phyloP scores from a whole-genome alignment of 2,113 vertebrate species.

The Malurus elegans region DNA sequence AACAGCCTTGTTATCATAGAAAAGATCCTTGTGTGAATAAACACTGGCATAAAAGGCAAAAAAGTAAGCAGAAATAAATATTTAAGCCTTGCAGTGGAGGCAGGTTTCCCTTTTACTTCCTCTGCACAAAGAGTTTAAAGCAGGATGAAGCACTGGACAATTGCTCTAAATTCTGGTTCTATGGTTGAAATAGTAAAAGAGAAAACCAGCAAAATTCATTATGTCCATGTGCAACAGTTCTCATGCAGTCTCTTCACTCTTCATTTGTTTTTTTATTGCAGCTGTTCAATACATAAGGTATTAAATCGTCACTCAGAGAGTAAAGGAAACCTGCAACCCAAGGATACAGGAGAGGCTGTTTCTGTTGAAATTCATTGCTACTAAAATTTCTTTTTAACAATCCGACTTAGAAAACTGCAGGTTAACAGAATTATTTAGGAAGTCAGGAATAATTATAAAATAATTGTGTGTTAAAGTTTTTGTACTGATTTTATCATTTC shows the following conservation, averaged over 20 bases:
- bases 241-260: not conserved
- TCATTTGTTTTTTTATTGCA: not conserved
- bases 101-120: not conserved
- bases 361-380: not conserved
- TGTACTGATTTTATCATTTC: not conserved
- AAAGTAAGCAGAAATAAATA: not conserved
- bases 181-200: not conserved
- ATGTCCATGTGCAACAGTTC: not conserved
- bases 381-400: not conserved
- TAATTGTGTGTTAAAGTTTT: not conserved
- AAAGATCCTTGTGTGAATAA: not conserved
- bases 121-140: not conserved
- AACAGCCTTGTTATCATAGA: not conserved
- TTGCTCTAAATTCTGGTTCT: not conserved
- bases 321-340: not conserved
- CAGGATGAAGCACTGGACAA: not conserved
- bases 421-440: not conserved
- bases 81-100: not conserved
- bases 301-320: not conserved
- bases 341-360: not conserved
- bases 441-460: not conserved
- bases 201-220: not conserved
- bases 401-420: not conserved
- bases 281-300: not conserved
- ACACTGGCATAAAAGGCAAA: not conserved